Percentiles rank a stretch among this genome's conserved stretches.
phyloP scores from a whole-genome alignment of 2,797 vertebrate genomes.

The Urophycis tenuis region DNA sequence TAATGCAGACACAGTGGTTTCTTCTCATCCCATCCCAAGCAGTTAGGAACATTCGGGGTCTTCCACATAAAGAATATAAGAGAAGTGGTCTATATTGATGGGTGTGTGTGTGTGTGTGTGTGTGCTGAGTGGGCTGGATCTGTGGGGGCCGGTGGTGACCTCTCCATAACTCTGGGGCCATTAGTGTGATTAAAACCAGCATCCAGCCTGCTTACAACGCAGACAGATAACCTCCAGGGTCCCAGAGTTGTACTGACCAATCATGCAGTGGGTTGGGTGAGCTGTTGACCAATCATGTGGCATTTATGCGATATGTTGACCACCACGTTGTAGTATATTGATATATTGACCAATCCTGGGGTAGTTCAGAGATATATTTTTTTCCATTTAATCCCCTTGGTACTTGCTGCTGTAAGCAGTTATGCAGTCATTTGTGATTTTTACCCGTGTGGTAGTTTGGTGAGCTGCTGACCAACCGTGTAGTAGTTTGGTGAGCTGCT shows the following conservation, averaged over 20 bases:
- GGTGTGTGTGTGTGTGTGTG: slow-evolving; percentile 19
- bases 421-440: neutral
- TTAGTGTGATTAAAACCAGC: slow-evolving; percentile 57
- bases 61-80: slow-evolving; percentile 12
- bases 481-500: neutral
- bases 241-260: neutral
- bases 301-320: neutral
- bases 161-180: slow-evolving; percentile 48
- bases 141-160: slow-evolving; percentile 36
- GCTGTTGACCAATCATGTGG: neutral
- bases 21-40: neutral
- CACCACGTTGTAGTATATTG: neutral
- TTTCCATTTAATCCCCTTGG: too few relatives aligned
- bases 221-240: slow-evolving; percentile 28
- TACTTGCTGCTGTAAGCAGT: too few relatives aligned
- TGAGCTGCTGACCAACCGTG: too few relatives aligned
- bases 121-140: slow-evolving; percentile 6
- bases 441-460: too few relatives aligned
- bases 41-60: neutral
- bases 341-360: neutral
- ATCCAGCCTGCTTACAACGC: slow-evolving; percentile 47
- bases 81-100: neutral
- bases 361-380: too few relatives aligned
- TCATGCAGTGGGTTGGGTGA: neutral
- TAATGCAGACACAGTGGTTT: neutral